Conservation (phyloP, 2,888 invertebrate genomes). For the Meghimatium bilineatum region DNA sequence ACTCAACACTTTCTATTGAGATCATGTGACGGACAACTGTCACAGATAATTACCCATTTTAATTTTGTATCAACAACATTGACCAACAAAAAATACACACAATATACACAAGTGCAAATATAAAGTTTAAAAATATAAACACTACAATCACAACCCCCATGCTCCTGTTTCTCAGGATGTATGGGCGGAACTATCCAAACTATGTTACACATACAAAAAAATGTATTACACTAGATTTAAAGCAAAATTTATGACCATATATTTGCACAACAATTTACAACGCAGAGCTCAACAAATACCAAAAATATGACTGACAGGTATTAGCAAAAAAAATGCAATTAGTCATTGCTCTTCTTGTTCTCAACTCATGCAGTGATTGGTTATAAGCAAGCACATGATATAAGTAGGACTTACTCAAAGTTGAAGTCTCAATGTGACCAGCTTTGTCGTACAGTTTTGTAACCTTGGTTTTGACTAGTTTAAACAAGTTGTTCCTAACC, state of each 20-base stretch:
- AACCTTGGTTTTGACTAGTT: no score
- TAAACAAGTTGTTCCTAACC: no score
- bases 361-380: no score
- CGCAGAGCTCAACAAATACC: not conserved
- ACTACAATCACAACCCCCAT: not conserved
- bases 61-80: conserved; percentile 10
- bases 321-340: no score
- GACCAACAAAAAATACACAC: not conserved
- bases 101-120: not conserved
- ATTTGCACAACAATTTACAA: not conserved
- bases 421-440: no score
- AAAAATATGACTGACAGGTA: not conserved
- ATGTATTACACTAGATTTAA: not conserved
- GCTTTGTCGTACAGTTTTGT: no score
- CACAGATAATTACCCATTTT: conserved; percentile 20
- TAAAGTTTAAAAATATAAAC: not conserved
- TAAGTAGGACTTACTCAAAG: no score
- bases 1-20: not conserved
- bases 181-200: not conserved
- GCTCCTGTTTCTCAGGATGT: not conserved
- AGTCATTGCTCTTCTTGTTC: no score
- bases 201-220: not conserved
- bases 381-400: no score
- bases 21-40: not conserved
- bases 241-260: not conserved